A percentile compares a stretch with the other conserved stretches of the same genome.
Conservation (phyloP, 2,888 invertebrate species). For the Willowsia nigromaculata region DNA sequence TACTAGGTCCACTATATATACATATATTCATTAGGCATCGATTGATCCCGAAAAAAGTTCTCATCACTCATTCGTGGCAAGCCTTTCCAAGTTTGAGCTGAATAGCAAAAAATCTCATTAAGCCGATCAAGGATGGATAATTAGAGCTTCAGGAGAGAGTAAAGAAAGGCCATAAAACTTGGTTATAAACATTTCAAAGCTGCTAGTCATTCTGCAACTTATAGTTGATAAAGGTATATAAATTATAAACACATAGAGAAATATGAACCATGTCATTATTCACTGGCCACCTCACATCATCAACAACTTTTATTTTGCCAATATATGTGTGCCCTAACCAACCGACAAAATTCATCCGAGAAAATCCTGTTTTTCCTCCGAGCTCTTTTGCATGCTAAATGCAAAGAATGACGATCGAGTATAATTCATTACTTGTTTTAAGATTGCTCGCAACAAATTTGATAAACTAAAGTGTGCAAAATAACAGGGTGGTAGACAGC, state of each 20-base stretch:
- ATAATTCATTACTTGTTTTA: constrained; percentile 29
- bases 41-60: constrained; percentile 27
- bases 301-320: neutral
- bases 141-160: constrained; percentile 8
- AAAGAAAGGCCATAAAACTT: neutral
- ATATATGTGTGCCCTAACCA: constrained; percentile 22
- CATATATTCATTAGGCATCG: neutral
- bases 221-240: neutral
- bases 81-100: neutral
- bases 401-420: neutral
- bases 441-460: constrained; percentile 55
- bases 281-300: constrained; percentile 37
- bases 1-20: neutral
- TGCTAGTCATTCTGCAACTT: neutral
- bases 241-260: neutral
- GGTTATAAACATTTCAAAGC: neutral
- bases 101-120: neutral
- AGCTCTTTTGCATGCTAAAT: neutral
- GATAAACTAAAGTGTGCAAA: constrained; percentile 67
- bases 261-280: constrained; percentile 41
- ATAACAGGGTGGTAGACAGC: constrained; percentile 66
- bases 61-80: constrained; percentile 21
- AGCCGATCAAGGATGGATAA: constrained; percentile 43
- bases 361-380: constrained; percentile 11
- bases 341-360: neutral